Evolutionary conservation across 2,888 invertebrate species (phyloP).

Genomic region (Lacanobia oleracea): DNA sequence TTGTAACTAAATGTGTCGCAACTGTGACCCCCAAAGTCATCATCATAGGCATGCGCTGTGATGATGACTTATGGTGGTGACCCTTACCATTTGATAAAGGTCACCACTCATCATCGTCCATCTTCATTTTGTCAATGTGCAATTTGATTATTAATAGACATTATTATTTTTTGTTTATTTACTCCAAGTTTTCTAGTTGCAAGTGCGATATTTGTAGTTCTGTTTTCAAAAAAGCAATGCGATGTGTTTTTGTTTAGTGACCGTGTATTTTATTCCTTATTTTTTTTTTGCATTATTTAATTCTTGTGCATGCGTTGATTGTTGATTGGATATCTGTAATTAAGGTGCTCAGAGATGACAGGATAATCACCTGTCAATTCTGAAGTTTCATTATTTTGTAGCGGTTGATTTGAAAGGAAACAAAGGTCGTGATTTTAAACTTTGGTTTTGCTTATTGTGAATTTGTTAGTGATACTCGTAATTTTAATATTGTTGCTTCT

Average conservation of each 20-base stretch:
- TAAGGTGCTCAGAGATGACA: constrained; percentile 45
- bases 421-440: constrained; percentile 23
- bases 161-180: no score
- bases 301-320: constrained; percentile 50
- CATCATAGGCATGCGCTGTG: no score
- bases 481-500: not conserved
- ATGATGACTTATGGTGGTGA: no score
- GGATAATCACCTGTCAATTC: constrained; percentile 52
- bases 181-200: not conserved
- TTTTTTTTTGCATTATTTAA: constrained; percentile 12
- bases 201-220: constrained; percentile 25
- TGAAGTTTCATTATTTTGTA: not conserved
- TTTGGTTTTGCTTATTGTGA: constrained; percentile 4
- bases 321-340: constrained; percentile 41
- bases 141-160: no score
- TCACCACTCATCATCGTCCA: no score
- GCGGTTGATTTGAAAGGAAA: constrained; percentile 34
- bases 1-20: no score
- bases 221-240: constrained; percentile 29
- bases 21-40: no score
- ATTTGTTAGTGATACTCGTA: not conserved
- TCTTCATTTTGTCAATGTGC: not conserved
- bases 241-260: constrained; percentile 26
- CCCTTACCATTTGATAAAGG: no score
- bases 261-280: constrained; percentile 25